phyloP scores from a whole-genome alignment of 2,113 vertebrate species.

The Delphinapterus leucas region DNA sequence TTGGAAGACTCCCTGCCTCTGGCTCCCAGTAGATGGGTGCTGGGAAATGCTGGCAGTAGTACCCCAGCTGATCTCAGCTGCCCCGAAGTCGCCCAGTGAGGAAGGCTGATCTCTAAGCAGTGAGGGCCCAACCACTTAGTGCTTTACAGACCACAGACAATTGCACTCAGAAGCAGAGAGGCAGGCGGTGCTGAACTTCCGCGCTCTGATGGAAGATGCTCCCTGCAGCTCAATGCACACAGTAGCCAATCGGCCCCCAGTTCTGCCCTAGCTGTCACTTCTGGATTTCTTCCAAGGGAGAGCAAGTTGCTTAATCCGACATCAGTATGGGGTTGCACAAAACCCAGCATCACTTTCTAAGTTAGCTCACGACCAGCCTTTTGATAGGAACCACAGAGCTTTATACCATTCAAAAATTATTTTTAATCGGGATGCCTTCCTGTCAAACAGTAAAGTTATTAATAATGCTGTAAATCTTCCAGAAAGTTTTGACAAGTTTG shows the following conservation, averaged over 20 bases:
- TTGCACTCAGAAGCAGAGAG: conserved; percentile 36
- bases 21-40: neutral
- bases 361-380: neutral
- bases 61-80: conserved; percentile 24
- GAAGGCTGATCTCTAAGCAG: conserved; percentile 24
- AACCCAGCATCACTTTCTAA: neutral
- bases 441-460: conserved; percentile 36
- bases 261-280: neutral
- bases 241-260: neutral
- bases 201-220: neutral
- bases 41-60: neutral
- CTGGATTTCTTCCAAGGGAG: conserved; percentile 11
- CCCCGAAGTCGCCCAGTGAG: neutral
- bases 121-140: conserved; percentile 56
- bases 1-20: neutral
- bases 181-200: neutral
- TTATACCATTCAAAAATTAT: neutral
- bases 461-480: conserved; percentile 1
- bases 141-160: conserved; percentile 64
- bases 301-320: neutral
- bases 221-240: conserved; percentile 11
- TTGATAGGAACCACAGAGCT: neutral
- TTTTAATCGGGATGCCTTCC: neutral
- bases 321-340: neutral
- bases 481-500: conserved; percentile 29